Base-by-base conservation (phyloP, 2,888 invertebrate species). In the Lamellibrachia satsuma region DNA sequence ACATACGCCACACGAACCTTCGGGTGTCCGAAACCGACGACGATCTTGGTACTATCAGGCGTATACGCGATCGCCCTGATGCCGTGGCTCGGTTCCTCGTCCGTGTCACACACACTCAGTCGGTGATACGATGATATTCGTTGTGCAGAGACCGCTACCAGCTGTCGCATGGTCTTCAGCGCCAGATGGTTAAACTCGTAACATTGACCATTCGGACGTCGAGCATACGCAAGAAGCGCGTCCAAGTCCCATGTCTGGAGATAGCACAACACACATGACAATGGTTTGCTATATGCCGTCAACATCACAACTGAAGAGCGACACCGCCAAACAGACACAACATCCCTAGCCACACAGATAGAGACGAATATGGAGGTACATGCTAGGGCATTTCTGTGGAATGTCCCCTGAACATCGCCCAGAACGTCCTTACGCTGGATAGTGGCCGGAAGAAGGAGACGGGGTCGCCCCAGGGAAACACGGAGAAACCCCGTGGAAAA, bases 21-120 rank as follows among this genome's bases (percentile, higher is more conserved):
- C 6, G 94, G 94, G 6, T 92, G 60, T 1, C 94, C 94, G 52
- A 94, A 93, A 15, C 93, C 94, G 2, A 94, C 94, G 6, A 93
- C 93, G 8, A 94, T 51, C 93, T 92, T 92, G 51, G 55, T 52
- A 11, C 92, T 91, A n/a, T 93, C 93, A 3, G 93, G 92, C 1
- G 93, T 60, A 92, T 93, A 94, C 39, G 92, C 93, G n/a, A 93
- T 39, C 51, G 93, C 91, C n/a, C 94, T 52, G 27, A 94, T 90
- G 3, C 94, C 94, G 51, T 90, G 93, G n/a, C 55, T 52, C 7
- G 22, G 51, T 52, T 93, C 92, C 3, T 60, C 52, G 92, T 90
- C 57, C 52, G 91, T 52, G n/a, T 55, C 90, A 3, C 39, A 57
- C 90, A 39, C 39, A 27, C 22, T 27, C 90, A 55, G 57, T 27